Percentiles rank a stretch among this genome's conserved stretches.
Evolutionary conservation across 2,797 vertebrate genomes (phyloP).

Genomic region (Streptopelia turtur): DNA sequence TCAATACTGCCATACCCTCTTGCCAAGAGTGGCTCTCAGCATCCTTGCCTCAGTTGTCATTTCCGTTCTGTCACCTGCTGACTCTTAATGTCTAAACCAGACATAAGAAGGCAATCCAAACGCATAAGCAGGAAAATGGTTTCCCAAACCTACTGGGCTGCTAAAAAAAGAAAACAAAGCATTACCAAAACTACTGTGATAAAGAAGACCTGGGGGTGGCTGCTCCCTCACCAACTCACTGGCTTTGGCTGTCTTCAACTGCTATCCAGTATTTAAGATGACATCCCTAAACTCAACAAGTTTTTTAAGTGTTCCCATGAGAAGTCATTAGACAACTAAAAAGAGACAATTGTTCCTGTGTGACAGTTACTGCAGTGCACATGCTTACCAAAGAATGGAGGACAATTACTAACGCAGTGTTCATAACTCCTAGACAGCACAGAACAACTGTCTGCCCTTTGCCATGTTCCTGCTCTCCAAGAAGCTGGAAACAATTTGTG

Average conservation of each 20-base stretch:
- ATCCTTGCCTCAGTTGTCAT: not conserved
- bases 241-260: not conserved
- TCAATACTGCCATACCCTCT: accelerated
- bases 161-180: not conserved
- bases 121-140: not conserved
- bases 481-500: not conserved
- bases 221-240: not conserved
- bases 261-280: not conserved
- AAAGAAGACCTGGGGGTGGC: not conserved
- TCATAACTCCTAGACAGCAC: not conserved
- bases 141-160: not conserved
- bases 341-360: not conserved
- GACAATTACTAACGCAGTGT: not conserved
- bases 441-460: not conserved
- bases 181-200: not conserved
- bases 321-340: not conserved
- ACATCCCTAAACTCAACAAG: not conserved
- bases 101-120: not conserved
- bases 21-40: not conserved
- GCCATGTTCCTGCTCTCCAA: not conserved
- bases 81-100: not conserved
- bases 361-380: not conserved
- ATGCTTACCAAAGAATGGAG: not conserved
- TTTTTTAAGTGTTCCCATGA: not conserved
- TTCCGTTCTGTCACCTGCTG: not conserved